phyloP scores from a whole-genome alignment of 2,797 vertebrate species.

The Catharus ustulatus region DNA sequence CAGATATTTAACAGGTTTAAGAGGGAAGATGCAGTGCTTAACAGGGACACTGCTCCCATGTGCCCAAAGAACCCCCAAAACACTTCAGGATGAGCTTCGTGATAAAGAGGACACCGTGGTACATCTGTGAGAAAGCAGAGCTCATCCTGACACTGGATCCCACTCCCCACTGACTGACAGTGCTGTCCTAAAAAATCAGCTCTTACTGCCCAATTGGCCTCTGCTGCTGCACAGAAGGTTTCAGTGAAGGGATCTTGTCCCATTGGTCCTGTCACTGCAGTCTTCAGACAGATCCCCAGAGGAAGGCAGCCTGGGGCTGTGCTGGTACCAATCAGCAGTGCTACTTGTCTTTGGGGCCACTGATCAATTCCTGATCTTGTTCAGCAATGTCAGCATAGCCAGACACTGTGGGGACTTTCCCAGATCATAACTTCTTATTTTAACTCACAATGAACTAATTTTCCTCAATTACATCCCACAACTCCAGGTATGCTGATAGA shows the following conservation, averaged over 20 bases:
- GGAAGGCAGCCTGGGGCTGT: background rate
- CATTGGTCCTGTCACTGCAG: background rate
- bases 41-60: background rate
- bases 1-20: background rate
- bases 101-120: background rate
- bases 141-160: background rate
- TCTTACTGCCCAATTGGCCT: background rate
- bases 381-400: background rate
- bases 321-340: background rate
- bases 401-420: background rate
- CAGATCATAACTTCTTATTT: background rate
- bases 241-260: background rate
- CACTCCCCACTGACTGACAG: background rate
- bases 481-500: background rate
- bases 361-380: background rate
- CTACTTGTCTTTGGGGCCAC: background rate
- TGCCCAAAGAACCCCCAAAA: background rate
- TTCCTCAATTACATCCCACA: background rate
- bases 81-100: background rate
- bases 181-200: background rate
- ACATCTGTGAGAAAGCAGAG: background rate
- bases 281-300: background rate
- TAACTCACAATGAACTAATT: background rate
- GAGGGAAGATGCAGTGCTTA: background rate
- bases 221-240: rapidly evolving